Conservation (phyloP, 2,888 invertebrate species). For the Drosophila siamana region DNA sequence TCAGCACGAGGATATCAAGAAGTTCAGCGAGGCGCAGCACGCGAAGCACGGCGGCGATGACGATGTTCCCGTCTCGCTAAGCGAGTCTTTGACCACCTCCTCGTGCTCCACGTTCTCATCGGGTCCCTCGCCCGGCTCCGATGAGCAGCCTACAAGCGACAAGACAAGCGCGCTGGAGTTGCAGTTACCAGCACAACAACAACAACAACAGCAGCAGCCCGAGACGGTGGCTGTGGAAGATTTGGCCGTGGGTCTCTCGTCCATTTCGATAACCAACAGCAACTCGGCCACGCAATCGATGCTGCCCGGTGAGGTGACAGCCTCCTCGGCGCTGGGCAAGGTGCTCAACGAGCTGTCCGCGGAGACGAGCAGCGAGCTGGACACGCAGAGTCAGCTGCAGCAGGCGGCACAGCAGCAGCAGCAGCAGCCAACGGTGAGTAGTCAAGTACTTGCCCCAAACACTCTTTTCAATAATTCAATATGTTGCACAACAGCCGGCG, state of each 20-base stretch:
- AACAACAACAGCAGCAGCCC: conserved; percentile 8
- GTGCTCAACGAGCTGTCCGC: conserved; percentile 77
- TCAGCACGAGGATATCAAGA: conserved; percentile 75
- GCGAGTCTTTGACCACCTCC: conserved; percentile 84
- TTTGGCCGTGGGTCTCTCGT: conserved; percentile 83
- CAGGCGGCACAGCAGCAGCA: no score
- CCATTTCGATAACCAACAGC: conserved; percentile 80
- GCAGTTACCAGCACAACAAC: conserved; percentile 13
- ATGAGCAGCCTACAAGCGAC: conserved; percentile 71
- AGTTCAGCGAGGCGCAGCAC: conserved; percentile 70
- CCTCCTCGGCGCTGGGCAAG: conserved; percentile 75
- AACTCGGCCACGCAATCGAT: conserved; percentile 73
- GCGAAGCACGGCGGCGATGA: no score
- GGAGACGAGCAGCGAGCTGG: conserved; percentile 66
- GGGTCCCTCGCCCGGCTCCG: conserved; percentile 83
- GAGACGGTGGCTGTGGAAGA: conserved; percentile 69
- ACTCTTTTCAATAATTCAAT: neutral
- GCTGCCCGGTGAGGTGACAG: conserved; percentile 73
- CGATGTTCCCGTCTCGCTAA: conserved; percentile 67
- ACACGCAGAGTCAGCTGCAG: conserved; percentile 57
- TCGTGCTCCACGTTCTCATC: conserved; percentile 85
- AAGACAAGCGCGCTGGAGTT: conserved; percentile 44
- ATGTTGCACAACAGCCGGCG: conserved; percentile 10
- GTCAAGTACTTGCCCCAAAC: neutral
- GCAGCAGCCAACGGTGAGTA: conserved; percentile 45